Evolutionary conservation across 2,113 vertebrate species (phyloP).

Genomic region (Cepphus grylle): DNA sequence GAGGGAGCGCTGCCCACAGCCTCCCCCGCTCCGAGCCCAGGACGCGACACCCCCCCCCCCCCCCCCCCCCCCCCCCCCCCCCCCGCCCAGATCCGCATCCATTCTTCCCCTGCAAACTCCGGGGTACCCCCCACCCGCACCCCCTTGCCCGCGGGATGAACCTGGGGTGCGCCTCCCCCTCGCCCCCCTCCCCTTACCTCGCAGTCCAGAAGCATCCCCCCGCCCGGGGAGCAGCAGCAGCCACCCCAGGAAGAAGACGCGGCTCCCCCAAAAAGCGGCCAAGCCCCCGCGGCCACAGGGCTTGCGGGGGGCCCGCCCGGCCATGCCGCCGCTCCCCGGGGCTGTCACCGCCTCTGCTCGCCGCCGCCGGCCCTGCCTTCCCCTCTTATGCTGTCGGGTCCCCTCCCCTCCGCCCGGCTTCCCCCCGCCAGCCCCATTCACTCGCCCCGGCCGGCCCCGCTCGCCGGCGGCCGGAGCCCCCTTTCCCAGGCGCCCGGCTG

Average conservation of each 20-base stretch:
- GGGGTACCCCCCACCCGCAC: background rate
- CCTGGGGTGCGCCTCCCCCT: too few relatives aligned
- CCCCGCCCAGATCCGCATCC: background rate
- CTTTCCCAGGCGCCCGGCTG: background rate
- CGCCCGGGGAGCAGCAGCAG: background rate
- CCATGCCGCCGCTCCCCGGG: background rate
- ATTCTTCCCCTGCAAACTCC: too few relatives aligned
- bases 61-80: rapidly evolving
- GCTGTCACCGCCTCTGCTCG: background rate
- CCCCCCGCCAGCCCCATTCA: background rate
- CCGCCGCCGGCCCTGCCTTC: background rate
- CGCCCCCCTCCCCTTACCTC: background rate
- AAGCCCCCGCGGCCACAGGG: background rate
- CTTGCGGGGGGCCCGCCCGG: background rate
- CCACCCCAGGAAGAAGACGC: background rate
- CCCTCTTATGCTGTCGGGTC: background rate
- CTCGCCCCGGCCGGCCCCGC: background rate
- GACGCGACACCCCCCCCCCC: too few relatives aligned
- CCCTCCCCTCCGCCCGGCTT: background rate
- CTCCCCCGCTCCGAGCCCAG: too few relatives aligned
- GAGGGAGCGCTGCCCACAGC: background rate
- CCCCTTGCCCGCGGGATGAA: background rate
- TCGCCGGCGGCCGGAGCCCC: background rate
- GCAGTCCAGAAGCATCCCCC: background rate
- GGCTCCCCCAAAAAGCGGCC: background rate